These are phyloP conservation scores for Tortricodes alternella DNA, from an alignment of 2,888 invertebrate genomes.

Conservation along the genomic window DNA sequence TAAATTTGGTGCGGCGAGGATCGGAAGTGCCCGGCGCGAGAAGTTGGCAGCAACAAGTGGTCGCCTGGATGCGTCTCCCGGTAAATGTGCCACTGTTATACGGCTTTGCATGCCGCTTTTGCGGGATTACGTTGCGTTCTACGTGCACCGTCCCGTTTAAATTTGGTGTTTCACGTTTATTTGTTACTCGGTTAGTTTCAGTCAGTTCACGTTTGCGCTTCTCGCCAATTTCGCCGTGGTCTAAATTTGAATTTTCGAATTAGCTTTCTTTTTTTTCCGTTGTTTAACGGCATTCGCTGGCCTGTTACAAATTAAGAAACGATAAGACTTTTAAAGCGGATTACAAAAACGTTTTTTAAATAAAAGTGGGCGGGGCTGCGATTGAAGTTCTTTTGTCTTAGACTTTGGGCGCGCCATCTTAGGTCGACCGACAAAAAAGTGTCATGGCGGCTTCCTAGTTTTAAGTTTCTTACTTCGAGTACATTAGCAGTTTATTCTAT, in stretches of 20 bases:
- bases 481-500: constrained; percentile 16
- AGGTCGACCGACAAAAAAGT: constrained; percentile 72
- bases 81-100: constrained; percentile 77
- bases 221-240: constrained; percentile 32
- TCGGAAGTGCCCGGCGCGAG: constrained; percentile 53
- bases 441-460: constrained; percentile 69
- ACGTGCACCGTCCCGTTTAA: constrained; percentile 47
- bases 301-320: not conserved
- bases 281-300: not conserved
- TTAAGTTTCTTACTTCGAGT: constrained; percentile 23
- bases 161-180: constrained; percentile 59
- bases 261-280: constrained; percentile 27
- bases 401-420: constrained; percentile 75
- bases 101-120: constrained; percentile 75
- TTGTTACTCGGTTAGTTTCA: constrained; percentile 44
- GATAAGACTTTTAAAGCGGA: constrained; percentile 34
- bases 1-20: constrained; percentile 44
- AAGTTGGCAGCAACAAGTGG: constrained; percentile 79
- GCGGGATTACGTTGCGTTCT: constrained; percentile 64
- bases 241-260: constrained; percentile 28
- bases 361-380: constrained; percentile 69
- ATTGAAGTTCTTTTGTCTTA: constrained; percentile 76
- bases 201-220: constrained; percentile 35
- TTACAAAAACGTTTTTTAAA: constrained; percentile 16
- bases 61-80: constrained; percentile 73